Base-by-base conservation (phyloP, 2,888 invertebrate genomes). In the Andricus quercusramuli region DNA sequence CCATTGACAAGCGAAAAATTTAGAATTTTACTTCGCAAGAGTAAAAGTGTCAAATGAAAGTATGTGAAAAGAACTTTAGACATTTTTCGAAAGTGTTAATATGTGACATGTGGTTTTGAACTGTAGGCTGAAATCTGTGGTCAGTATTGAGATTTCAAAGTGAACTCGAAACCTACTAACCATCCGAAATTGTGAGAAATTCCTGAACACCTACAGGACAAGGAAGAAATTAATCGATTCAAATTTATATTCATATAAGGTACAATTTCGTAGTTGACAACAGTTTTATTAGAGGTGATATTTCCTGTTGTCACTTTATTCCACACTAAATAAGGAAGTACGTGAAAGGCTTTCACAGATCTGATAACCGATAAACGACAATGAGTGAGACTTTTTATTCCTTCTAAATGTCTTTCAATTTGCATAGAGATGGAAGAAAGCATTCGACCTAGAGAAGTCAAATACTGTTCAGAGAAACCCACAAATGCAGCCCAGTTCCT, bases 161-260 rank as follows among this genome's bases (percentile, higher is more conserved):
- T n/a, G 56, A 74, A 47, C 74, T 74, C 56, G 29, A 74, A 74
- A 74, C 56, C 74, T 74, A 74, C 74, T 59, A 29, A 56, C 13
- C 32, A 37, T 32, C 56, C 37, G 74, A 74, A 74, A 74, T 59
- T 37, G 74, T 56, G 74, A 56, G 74, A 74, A 56, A 74, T 74
- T 59, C n/a, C 56, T 17, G 29, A n/a, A 37, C 13, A 59, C 56
- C n/a, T 74, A 74, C n/a, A 37, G n/a, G 37, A 74, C 56, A 56
- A 56, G 56, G 11, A 59, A 74, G n/a, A n/a, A 56, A 56, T 32
- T 32, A 56, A 32, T 70, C 11, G 29, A 70, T 29, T 70, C 29
- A 51, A 70, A 13, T 70, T 51, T 51, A 70, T 3, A 70, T 29
- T 70, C 51, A 70, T 29, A 47, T 29, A 44, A 51, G 70, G 9